These are phyloP conservation scores for Gallinago stenura DNA, from an alignment of 2,797 vertebrate species.

Conservation along the genomic window DNA sequence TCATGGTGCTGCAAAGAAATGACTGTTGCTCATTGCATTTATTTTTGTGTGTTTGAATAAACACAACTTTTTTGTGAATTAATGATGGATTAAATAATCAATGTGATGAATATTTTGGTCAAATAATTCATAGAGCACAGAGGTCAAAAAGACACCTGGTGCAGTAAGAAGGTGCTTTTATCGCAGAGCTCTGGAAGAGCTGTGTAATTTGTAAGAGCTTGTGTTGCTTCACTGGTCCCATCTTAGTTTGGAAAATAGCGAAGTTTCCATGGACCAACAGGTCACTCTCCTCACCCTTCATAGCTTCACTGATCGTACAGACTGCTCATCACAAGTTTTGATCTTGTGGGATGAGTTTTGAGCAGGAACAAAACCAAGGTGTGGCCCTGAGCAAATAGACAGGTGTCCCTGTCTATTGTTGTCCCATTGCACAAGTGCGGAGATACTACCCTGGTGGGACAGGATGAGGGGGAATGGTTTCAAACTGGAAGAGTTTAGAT, in stretches of 20 bases:
- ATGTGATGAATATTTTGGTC: background rate
- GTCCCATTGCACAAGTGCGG: rapidly evolving
- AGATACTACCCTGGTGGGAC: background rate
- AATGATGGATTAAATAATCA: background rate
- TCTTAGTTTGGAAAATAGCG: background rate
- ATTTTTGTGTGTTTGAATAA: background rate
- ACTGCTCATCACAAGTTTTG: background rate
- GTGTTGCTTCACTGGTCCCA: background rate
- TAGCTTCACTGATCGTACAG: background rate
- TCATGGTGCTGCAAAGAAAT: background rate
- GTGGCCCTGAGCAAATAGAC: background rate
- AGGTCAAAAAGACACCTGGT: background rate
- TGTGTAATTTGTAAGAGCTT: background rate
- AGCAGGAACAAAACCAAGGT: background rate
- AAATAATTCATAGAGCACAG: background rate
- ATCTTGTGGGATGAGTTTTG: background rate
- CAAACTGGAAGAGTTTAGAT: background rate
- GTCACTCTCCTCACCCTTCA: background rate
- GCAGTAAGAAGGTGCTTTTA: background rate
- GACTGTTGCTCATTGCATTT: background rate
- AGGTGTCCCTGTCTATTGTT: too few relatives aligned
- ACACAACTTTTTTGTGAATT: background rate
- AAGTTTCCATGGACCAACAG: background rate
- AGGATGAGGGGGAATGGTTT: background rate
- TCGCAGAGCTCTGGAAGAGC: background rate